phyloP scores from a whole-genome alignment of 2,113 vertebrate genomes.

The Apaloderma vittatum region DNA sequence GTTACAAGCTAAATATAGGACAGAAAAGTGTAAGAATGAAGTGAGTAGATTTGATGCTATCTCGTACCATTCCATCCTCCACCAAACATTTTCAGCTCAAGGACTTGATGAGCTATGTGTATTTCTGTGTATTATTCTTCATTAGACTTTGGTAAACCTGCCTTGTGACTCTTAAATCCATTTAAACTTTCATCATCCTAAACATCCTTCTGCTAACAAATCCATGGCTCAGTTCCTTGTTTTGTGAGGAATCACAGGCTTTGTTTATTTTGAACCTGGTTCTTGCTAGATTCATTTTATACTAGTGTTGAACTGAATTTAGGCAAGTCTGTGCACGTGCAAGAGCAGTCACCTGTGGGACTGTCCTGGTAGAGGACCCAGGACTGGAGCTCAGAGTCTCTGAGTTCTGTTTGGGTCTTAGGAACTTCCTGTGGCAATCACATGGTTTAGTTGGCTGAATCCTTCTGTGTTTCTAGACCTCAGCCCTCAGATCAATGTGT shows the following conservation, averaged over 20 bases:
- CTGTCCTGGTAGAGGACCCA: background rate
- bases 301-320: background rate
- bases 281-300: background rate
- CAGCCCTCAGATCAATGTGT: fast-evolving
- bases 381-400: background rate
- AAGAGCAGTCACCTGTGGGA: background rate
- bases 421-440: background rate
- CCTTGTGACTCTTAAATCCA: background rate
- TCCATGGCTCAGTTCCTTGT: background rate
- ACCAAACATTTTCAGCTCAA: background rate
- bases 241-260: background rate
- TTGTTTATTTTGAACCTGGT: background rate
- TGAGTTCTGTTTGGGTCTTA: background rate
- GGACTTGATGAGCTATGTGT: background rate
- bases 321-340: background rate
- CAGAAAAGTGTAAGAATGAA: background rate
- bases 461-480: background rate
- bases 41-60: background rate
- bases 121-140: background rate
- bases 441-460: background rate
- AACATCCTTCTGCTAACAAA: background rate
- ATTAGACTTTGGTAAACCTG: background rate
- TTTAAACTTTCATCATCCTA: background rate
- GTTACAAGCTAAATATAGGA: too few species aligned
- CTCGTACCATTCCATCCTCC: background rate